These are phyloP conservation scores for Gila robusta DNA, from an alignment of 2,797 vertebrate genomes.

Conservation along the genomic window DNA sequence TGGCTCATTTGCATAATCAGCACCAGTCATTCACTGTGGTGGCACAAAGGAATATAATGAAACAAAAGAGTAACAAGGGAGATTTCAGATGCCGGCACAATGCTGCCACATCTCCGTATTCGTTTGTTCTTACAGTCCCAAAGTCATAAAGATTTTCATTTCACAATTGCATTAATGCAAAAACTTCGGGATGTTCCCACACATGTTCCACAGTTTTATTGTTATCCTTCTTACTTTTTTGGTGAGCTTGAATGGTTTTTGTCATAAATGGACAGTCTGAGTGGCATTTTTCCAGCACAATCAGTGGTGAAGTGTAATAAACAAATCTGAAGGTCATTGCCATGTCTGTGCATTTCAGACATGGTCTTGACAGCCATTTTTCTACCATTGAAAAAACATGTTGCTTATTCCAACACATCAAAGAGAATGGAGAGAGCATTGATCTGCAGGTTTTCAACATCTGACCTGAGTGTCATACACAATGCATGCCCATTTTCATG, in stretches of 20 bases:
- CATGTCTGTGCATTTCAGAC: constrained; percentile 18
- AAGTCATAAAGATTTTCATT: constrained; percentile 45
- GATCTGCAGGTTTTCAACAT: constrained; percentile 65
- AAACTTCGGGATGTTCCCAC: constrained; percentile 10
- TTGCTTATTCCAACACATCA: constrained; percentile 60
- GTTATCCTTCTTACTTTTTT: not conserved
- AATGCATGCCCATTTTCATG: constrained; percentile 62
- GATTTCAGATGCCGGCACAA: constrained; percentile 71
- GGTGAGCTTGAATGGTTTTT: not conserved
- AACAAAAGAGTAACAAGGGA: constrained; percentile 79
- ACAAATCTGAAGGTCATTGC: constrained; percentile 42
- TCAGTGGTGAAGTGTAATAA: constrained; percentile 9
- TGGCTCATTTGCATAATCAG: constrained; percentile 83
- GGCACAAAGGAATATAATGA: constrained; percentile 83
- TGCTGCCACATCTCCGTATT: constrained; percentile 66
- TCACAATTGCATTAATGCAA: not conserved
- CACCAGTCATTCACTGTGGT: constrained; percentile 80
- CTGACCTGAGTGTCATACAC: constrained; percentile 61
- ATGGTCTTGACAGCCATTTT: constrained; percentile 1
- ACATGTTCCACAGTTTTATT: not conserved
- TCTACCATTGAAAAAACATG: constrained; percentile 2
- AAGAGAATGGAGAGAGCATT: constrained; percentile 67
- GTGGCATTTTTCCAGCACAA: constrained; percentile 9
- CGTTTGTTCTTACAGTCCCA: constrained; percentile 43
- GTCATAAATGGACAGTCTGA: constrained; percentile 23